Percentiles rank a stretch among this genome's conserved stretches.
Evolutionary conservation across 2,797 vertebrate species (phyloP).

Genomic region (Eupleurogrammus muticus): DNA sequence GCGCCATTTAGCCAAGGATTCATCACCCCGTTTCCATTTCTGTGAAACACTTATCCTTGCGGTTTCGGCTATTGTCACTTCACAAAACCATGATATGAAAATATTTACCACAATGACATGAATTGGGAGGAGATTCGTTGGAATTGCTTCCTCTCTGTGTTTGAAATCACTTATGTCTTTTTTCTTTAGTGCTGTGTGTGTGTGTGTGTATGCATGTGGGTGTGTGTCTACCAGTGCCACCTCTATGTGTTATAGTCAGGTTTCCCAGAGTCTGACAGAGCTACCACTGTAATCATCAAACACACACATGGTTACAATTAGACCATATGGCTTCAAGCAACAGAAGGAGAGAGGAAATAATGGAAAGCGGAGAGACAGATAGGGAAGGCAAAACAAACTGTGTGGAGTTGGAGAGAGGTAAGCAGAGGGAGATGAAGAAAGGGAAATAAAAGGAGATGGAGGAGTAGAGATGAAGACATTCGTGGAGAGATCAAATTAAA

Average conservation of each 20-base stretch:
- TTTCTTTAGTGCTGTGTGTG: slow-evolving; percentile 11
- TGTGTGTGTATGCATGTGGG: slow-evolving; percentile 3
- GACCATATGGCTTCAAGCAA: slow-evolving; percentile 68
- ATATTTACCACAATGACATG: slow-evolving; percentile 65
- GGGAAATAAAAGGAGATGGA: slow-evolving; percentile 13
- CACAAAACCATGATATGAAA: slow-evolving; percentile 63
- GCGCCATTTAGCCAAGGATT: slow-evolving; percentile 46
- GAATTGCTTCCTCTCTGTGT: slow-evolving; percentile 48
- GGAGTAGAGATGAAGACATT: slow-evolving; percentile 16
- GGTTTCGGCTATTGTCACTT: slow-evolving; percentile 65
- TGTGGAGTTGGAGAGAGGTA: slow-evolving; percentile 29
- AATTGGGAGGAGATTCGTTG: slow-evolving; percentile 37
- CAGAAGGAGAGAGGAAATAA: slow-evolving; percentile 40
- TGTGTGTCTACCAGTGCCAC: slow-evolving; percentile 39
- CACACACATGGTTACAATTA: slow-evolving; percentile 76
- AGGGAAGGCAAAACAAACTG: slow-evolving; percentile 40
- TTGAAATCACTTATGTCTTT: slow-evolving; percentile 12
- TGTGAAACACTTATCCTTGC: slow-evolving; percentile 63
- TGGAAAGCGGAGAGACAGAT: slow-evolving; percentile 38
- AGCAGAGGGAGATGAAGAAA: slow-evolving; percentile 1
- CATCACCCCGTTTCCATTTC: slow-evolving; percentile 63
- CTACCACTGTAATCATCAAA: slow-evolving; percentile 73
- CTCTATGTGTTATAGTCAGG: slow-evolving; percentile 42
- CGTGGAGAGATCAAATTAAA: slow-evolving; percentile 12
- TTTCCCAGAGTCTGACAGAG: slow-evolving; percentile 68